phyloP scores from a whole-genome alignment of 37 sponge, comb jelly and placozoan genomes.

The Mnemiopsis leidyi region DNA sequence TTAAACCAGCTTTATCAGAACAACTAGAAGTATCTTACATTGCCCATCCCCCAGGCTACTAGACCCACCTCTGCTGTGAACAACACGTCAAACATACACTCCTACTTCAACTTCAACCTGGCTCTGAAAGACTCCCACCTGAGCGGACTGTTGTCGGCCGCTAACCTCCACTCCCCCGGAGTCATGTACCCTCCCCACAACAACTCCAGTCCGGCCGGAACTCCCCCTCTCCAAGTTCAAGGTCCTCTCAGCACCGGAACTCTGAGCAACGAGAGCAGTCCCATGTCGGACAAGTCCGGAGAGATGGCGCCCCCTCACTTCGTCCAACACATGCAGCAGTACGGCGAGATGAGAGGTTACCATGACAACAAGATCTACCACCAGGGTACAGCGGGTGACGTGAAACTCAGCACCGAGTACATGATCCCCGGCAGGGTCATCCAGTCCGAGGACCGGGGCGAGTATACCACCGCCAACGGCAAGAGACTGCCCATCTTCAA shows the following conservation, averaged over 20 bases:
- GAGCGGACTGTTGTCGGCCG: background rate
- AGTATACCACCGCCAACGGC: background rate
- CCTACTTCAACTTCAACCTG: conserved; percentile 60
- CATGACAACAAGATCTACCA: background rate
- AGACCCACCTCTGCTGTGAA: background rate
- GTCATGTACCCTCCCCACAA: background rate
- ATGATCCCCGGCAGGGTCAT: conserved; percentile 7
- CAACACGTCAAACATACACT: conserved; percentile 49
- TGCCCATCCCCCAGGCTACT: background rate
- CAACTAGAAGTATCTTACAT: too few species aligned
- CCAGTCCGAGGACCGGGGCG: background rate
- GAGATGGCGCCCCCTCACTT: background rate
- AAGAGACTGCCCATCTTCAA: conserved; percentile 52
- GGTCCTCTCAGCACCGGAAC: background rate
- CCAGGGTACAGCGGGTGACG: background rate
- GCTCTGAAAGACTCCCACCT: conserved; percentile 29
- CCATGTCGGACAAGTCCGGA: background rate
- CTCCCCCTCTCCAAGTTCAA: conserved; percentile 1
- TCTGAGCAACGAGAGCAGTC: conserved; percentile 47
- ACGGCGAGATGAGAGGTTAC: background rate
- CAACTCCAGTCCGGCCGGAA: background rate
- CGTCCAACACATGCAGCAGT: background rate
- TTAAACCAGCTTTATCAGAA: too few species aligned
- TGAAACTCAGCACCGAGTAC: background rate
- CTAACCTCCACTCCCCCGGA: background rate